phyloP scores from a whole-genome alignment of 2,888 invertebrate genomes.

The Aporophyla lueneburgensis region DNA sequence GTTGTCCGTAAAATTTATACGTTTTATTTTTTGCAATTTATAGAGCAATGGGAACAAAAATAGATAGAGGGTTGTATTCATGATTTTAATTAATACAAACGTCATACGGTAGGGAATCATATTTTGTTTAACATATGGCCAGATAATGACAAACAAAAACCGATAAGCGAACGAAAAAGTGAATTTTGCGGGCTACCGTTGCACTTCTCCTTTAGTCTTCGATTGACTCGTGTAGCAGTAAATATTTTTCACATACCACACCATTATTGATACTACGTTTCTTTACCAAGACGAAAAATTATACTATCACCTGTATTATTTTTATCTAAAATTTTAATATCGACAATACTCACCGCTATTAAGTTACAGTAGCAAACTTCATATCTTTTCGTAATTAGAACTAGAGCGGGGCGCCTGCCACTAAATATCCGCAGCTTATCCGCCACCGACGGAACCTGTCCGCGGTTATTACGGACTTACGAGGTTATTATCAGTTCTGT shows the following conservation, averaged over 20 bases:
- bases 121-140: too few relatives aligned
- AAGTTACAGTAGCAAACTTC: neutral
- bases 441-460: slow-evolving; percentile 31
- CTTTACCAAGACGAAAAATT: neutral
- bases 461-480: slow-evolving; percentile 51
- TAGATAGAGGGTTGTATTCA: too few relatives aligned
- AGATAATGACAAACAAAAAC: too few relatives aligned
- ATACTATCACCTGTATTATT: neutral
- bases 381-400: slow-evolving; percentile 49
- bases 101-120: too few relatives aligned
- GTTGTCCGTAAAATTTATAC: too few relatives aligned
- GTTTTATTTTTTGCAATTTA: too few relatives aligned
- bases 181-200: too few relatives aligned
- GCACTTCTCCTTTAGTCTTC: neutral
- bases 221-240: neutral
- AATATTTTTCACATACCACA: neutral
- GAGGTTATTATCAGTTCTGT: slow-evolving; percentile 35
- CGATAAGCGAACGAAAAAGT: too few relatives aligned
- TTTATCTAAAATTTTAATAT: neutral
- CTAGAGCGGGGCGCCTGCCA: slow-evolving; percentile 27
- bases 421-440: slow-evolving; percentile 62
- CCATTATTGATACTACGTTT: neutral
- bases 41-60: too few relatives aligned
- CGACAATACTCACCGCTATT: neutral
- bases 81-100: too few relatives aligned